Evolutionary conservation across 2,888 invertebrate species (phyloP).

Genomic region (Tetropium fuscum): DNA sequence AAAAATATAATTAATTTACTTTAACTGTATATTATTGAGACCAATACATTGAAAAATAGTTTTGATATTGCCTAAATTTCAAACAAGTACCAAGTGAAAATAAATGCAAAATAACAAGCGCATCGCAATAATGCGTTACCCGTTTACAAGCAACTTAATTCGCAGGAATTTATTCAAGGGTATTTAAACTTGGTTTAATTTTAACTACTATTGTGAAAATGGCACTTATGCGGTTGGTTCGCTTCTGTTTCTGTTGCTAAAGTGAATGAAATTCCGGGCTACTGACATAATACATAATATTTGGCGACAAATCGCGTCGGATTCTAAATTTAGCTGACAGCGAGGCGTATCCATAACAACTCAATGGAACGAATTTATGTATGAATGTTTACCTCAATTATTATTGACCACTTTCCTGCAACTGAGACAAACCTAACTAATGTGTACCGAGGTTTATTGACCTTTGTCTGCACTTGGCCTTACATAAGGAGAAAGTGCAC

Average conservation of each 20-base stretch:
- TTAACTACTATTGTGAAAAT: constrained; percentile 20
- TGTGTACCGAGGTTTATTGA: constrained; percentile 20
- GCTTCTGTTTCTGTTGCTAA: constrained; percentile 17
- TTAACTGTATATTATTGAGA: too few relatives aligned
- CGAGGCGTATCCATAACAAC: constrained; percentile 8
- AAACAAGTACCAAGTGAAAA: too few relatives aligned
- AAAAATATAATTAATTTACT: too few relatives aligned
- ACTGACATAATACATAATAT: constrained; percentile 49
- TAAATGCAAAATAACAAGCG: too few relatives aligned
- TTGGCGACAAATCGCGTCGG: constrained; percentile 43
- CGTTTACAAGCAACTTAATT: too few relatives aligned
- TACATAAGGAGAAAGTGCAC: constrained; percentile 24
- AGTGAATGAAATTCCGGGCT: constrained; percentile 48
- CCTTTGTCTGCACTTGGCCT: constrained; percentile 24
- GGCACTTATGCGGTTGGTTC: background rate
- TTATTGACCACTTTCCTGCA: constrained; percentile 17
- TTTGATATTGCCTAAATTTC: too few relatives aligned
- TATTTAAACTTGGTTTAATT: constrained; percentile 14
- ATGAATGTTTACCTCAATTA: constrained; percentile 4
- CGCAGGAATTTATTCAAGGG: too few relatives aligned
- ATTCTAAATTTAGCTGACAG: constrained; percentile 40
- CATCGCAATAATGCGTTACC: too few relatives aligned
- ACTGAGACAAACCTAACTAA: background rate
- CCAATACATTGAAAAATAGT: too few relatives aligned
- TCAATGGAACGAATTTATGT: constrained; percentile 11